Base-by-base conservation (phyloP, 1,140 invertebrate genomes). In the Neodiprion virginianus region DNA sequence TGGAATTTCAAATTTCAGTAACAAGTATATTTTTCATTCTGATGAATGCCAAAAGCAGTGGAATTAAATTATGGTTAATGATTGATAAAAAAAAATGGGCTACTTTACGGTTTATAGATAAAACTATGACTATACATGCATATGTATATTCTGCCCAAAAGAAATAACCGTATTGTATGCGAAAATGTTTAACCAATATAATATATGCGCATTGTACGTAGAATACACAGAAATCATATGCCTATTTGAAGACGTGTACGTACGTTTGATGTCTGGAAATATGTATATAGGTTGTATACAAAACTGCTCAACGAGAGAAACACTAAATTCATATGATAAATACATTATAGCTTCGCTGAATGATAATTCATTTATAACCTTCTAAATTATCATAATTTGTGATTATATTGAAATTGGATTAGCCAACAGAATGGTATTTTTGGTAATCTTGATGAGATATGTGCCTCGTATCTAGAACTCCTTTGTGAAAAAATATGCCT, bases 391-490 rank as follows among this genome's bases (percentile, higher is more conserved):
- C 28, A 40, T 40, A 40, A 40, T 40, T 40, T 40, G 28, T 40
- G 28, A 40, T 40, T 40, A 40, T 40, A 40, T 40, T 40, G 28
- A 40, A 40, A 40, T 40, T 40, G 28, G 28, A 40, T 40, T 40
- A 61, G 53, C 53, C 53, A 14, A 61, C n/a, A 61, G 8, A 61
- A 17, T 61, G 53, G 8, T 61, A 17, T 61, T 61, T 14, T 17
- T 61, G 53, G 53, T 61, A 17, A 61, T 12, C 53, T 17, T 61
- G n/a, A 61, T 61, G n/a, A 61, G n/a, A 61, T 61, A 61, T 61
- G 53, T 61, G 53, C 53, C 53, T 61, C 53, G 53, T 61, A 61
- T 61, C 53, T 61, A 17, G 53, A 61, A 61, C n/a, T 61, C 11
- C 28, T 40, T 40, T 40, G 28, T 40, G 28, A 40, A 40, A 40